Conservation (phyloP, 2,888 invertebrate species). For the Napeogenes inachia region DNA sequence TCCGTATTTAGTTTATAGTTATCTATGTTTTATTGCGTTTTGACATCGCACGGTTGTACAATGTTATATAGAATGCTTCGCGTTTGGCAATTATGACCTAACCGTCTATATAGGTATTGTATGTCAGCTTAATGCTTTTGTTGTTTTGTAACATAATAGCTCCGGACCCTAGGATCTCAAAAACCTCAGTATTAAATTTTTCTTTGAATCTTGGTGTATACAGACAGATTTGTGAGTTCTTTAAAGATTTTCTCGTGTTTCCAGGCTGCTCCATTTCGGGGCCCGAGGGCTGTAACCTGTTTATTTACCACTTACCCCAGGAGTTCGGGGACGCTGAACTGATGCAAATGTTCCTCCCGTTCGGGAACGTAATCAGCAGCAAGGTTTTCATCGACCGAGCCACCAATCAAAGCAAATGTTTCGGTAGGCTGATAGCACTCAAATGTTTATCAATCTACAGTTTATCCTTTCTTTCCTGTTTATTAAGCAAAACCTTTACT, state of each 20-base stretch:
- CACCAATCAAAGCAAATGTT: constrained; percentile 99
- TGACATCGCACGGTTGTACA: constrained; percentile 34
- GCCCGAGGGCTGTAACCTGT: constrained; percentile 99
- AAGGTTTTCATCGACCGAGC: constrained; percentile 99
- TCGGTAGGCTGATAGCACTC: constrained; percentile 83
- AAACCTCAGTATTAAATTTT: constrained; percentile 6
- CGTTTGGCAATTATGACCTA: constrained; percentile 17
- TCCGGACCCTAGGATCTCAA: constrained; percentile 16
- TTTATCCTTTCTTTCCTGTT: background rate
- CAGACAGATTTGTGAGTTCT: constrained; percentile 78
- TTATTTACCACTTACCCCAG: constrained; percentile 99
- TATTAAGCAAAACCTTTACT: constrained; percentile 2
- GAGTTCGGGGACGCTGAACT: constrained; percentile 99
- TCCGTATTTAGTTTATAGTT: constrained; percentile 21
- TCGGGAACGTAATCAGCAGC: constrained; percentile 99
- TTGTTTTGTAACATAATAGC: constrained; percentile 30
- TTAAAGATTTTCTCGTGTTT: constrained; percentile 84
- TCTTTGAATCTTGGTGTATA: constrained; percentile 44
- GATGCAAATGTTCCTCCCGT: constrained; percentile 99
- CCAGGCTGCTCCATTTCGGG: constrained; percentile 97
- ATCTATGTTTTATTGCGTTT: constrained; percentile 27
- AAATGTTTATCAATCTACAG: background rate
- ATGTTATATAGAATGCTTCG: constrained; percentile 30
- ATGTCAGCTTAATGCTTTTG: constrained; percentile 34
- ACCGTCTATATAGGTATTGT: constrained; percentile 25